Evolutionary conservation across 64 coral and sea anemone genomes (phyloP).

Genomic region (Montipora foliosa): DNA sequence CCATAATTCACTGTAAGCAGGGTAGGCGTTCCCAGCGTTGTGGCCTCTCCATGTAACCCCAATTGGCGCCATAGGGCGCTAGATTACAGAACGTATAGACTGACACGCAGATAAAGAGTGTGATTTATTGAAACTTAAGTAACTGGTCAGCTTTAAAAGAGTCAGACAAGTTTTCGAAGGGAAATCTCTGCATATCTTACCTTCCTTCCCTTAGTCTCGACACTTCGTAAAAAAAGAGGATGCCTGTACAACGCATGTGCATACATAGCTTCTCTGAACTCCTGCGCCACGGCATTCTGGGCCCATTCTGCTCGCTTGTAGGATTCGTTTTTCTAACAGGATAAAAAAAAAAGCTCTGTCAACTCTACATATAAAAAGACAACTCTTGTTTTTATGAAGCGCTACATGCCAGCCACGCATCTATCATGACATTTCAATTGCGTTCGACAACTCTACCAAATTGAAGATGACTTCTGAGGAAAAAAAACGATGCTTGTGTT

Average conservation of each 20-base stretch:
- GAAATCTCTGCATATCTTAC: neutral
- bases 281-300: conserved; percentile 91
- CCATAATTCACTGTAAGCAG: too few relatives aligned
- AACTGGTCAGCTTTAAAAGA: neutral
- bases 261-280: conserved; percentile 98
- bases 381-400: neutral
- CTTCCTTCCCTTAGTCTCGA: conserved; percentile 88
- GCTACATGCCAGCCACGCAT: too few relatives aligned
- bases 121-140: too few relatives aligned
- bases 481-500: too few relatives aligned
- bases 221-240: conserved; percentile 75
- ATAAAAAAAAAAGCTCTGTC: neutral
- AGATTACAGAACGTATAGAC: too few relatives aligned
- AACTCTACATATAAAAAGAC: neutral
- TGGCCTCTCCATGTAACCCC: too few relatives aligned
- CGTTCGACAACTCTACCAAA: too few relatives aligned
- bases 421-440: too few relatives aligned
- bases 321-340: conserved; percentile 90
- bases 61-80: too few relatives aligned
- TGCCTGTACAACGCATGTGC: conserved; percentile 95
- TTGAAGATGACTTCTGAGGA: too few relatives aligned
- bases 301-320: conserved; percentile 85
- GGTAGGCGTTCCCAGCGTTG: too few relatives aligned
- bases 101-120: too few relatives aligned
- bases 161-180: neutral